These are phyloP conservation scores for Scaptomyza parva DNA, from an alignment of 2,888 invertebrate species.

Conservation along the genomic window DNA sequence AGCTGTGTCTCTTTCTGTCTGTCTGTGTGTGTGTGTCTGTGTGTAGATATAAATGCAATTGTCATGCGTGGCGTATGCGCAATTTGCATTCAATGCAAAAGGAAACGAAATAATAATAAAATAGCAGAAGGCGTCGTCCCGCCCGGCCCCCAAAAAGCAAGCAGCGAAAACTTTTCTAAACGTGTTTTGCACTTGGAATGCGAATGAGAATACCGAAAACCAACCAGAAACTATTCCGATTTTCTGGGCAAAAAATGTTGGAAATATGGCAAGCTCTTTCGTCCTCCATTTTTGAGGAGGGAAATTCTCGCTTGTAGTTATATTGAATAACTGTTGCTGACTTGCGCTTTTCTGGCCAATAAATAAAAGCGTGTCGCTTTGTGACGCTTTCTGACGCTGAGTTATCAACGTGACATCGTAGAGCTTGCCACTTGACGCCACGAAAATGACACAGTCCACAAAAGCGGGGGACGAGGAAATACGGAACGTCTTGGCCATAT, in stretches of 20 bases:
- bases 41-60: conserved; percentile 19
- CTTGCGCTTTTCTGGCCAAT: conserved; percentile 28
- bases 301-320: not conserved
- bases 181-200: conserved; percentile 34
- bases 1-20: too few relatives aligned
- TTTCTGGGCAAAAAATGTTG: not conserved
- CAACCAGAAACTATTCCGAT: conserved; percentile 28
- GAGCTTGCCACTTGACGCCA: conserved; percentile 41
- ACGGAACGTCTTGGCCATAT: conserved; percentile 36
- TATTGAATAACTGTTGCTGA: conserved; percentile 26
- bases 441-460: conserved; percentile 32
- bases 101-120: not conserved
- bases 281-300: not conserved
- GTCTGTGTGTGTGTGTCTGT: too few relatives aligned
- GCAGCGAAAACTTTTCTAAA: conserved; percentile 43
- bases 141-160: conserved; percentile 51
- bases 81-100: conserved; percentile 53
- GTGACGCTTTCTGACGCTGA: conserved; percentile 8
- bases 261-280: conserved; percentile 17
- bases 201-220: conserved; percentile 14
- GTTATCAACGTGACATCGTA: conserved; percentile 38
- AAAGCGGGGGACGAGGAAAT: not conserved
- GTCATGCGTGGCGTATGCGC: conserved; percentile 75
- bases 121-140: conserved; percentile 10
- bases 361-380: conserved; percentile 39